These are phyloP conservation scores for Aurelia coerulea DNA, from an alignment of 30 jellyfish, hydroid and myxozoan species.

Conservation along the genomic window DNA sequence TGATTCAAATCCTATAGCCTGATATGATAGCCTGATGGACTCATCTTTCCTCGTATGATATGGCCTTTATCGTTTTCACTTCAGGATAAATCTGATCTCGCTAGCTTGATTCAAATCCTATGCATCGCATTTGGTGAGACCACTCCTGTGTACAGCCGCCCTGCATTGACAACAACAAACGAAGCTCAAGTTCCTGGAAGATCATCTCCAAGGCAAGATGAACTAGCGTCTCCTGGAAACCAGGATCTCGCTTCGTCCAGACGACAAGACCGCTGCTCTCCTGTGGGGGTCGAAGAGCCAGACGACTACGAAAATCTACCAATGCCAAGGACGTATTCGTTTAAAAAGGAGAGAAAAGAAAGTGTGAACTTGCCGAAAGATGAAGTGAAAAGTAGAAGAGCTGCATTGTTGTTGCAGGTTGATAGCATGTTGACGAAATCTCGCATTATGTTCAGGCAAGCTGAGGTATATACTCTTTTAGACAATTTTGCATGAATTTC, in stretches of 20 bases:
- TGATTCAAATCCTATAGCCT: too few species aligned
- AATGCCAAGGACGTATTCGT: not conserved
- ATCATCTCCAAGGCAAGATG: not conserved
- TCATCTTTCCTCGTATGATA: too few species aligned
- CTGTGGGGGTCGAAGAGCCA: not conserved
- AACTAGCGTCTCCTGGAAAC: not conserved
- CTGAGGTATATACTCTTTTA: not conserved
- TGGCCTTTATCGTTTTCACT: not conserved
- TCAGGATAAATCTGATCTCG: constrained; percentile 70
- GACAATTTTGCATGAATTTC: too few species aligned
- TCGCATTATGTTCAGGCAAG: not conserved
- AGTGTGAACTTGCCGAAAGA: not conserved
- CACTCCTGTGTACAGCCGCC: constrained; percentile 71
- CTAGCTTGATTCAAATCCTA: constrained; percentile 51
- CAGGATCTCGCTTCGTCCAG: not conserved
- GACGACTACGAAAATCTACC: not conserved
- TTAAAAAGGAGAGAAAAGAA: not conserved
- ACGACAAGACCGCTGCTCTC: not conserved
- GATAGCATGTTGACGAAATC: constrained; percentile 5
- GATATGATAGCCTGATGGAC: too few species aligned
- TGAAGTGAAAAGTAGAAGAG: constrained; percentile 5
- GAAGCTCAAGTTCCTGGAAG: not conserved
- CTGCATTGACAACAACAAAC: not conserved
- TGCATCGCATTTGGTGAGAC: constrained; percentile 69
- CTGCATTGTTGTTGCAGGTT: not conserved